Conservation (phyloP, 2,113 vertebrate species). For the Platichthys stellatus region DNA sequence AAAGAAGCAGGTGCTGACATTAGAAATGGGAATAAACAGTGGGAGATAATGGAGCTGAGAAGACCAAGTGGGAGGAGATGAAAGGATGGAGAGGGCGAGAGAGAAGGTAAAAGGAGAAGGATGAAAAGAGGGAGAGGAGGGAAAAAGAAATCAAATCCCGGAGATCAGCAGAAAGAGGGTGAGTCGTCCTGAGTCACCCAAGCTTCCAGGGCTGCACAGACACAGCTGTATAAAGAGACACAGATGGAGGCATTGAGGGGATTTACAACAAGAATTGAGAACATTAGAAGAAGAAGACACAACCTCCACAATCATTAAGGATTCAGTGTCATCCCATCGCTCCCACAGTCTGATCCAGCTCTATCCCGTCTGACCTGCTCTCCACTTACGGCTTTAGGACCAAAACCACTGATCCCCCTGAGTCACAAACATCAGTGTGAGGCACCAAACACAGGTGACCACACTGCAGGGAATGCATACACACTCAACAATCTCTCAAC, state of each 20-base stretch:
- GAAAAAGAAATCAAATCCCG: conserved; percentile 42
- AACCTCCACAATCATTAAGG: neutral
- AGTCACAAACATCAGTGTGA: conserved; percentile 46
- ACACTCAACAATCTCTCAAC: conserved; percentile 30
- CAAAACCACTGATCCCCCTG: conserved; percentile 21
- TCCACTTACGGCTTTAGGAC: conserved; percentile 14
- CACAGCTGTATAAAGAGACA: conserved; percentile 19
- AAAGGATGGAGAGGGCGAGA: conserved; percentile 31
- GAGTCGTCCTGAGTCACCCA: conserved; percentile 70
- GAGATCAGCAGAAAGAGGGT: conserved; percentile 63
- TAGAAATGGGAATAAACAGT: neutral
- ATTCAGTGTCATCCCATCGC: neutral
- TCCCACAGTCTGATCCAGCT: conserved; percentile 11
- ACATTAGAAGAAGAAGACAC: no score
- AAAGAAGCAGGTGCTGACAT: conserved; percentile 30
- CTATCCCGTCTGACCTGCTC: conserved; percentile 19
- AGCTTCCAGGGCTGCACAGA: conserved; percentile 34
- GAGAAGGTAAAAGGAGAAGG: neutral
- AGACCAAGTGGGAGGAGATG: conserved; percentile 8
- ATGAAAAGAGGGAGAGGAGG: neutral
- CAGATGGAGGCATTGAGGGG: conserved; percentile 38
- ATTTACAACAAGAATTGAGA: neutral
- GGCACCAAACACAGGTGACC: conserved; percentile 27
- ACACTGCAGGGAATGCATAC: conserved; percentile 41
- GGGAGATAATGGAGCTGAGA: neutral